Evolutionary conservation across 2,888 invertebrate genomes (phyloP).

Genomic region (Calliphora vomitoria): DNA sequence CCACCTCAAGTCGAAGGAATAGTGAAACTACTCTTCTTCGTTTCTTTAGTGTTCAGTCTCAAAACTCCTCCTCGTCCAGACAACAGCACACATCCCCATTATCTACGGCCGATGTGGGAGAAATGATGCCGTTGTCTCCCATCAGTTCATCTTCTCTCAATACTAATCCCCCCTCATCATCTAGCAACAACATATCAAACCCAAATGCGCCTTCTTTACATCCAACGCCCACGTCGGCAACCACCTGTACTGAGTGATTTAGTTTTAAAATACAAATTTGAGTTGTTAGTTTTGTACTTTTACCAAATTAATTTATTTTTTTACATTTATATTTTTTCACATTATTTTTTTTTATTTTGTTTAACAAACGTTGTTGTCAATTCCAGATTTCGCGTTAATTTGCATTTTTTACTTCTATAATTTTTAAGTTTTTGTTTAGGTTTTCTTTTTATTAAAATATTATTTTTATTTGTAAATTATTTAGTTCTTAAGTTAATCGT

Average conservation of each 20-base stretch:
- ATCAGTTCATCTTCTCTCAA: neutral
- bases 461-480: constrained; percentile 62
- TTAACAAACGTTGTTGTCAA: constrained; percentile 53
- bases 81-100: constrained; percentile 22
- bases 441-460: constrained; percentile 34
- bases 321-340: constrained; percentile 9
- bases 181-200: constrained; percentile 35
- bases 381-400: constrained; percentile 43
- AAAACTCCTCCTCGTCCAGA: constrained; percentile 51
- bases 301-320: constrained; percentile 45
- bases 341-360: constrained; percentile 46
- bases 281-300: constrained; percentile 38
- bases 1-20: constrained; percentile 83
- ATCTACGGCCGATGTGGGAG: constrained; percentile 63
- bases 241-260: constrained; percentile 75
- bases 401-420: constrained; percentile 20
- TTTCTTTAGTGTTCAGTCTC: constrained; percentile 82
- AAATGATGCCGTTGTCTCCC: constrained; percentile 68
- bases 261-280: constrained; percentile 36
- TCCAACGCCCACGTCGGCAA: constrained; percentile 49
- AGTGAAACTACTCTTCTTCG: constrained; percentile 83
- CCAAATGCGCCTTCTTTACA: constrained; percentile 45
- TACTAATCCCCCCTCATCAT: constrained; percentile 11
- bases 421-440: constrained; percentile 50
- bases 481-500: constrained; percentile 58